These are phyloP conservation scores for Bombus affinis DNA, from an alignment of 1,140 invertebrate species.

Conservation along the genomic window DNA sequence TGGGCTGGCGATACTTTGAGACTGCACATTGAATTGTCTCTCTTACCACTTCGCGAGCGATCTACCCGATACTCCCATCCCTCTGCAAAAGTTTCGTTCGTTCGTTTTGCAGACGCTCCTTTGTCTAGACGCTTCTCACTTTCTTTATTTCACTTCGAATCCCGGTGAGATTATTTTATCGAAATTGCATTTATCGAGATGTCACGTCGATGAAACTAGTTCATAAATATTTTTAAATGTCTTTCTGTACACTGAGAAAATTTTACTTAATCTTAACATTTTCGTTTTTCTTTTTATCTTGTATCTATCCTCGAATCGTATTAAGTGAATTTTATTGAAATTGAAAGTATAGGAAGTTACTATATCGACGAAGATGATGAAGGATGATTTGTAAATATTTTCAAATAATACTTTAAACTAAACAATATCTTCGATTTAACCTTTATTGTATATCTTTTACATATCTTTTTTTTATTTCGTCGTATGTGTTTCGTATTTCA, in stretches of 20 bases:
- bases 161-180: not conserved
- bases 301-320: not conserved
- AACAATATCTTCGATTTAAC: too few relatives aligned
- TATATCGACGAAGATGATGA: too few relatives aligned
- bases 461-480: not conserved
- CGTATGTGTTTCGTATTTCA: not conserved
- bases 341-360: too few relatives aligned
- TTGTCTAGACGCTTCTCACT: constrained; percentile 6
- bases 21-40: constrained; percentile 52
- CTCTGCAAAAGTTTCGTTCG: constrained; percentile 22
- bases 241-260: not conserved
- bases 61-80: constrained; percentile 22
- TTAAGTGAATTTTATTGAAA: not conserved
- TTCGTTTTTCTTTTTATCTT: not conserved
- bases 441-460: not conserved
- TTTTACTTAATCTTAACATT: not conserved
- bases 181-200: not conserved
- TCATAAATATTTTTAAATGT: not conserved
- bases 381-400: too few relatives aligned
- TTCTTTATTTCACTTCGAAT: not conserved
- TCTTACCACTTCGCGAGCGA: constrained; percentile 26
- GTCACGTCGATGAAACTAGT: not conserved
- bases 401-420: too few relatives aligned
- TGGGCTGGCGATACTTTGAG: constrained; percentile 42
- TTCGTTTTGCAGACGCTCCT: constrained; percentile 2